Evolutionary conservation across 2,113 vertebrate species (phyloP).

Genomic region (Silurus meridionalis): DNA sequence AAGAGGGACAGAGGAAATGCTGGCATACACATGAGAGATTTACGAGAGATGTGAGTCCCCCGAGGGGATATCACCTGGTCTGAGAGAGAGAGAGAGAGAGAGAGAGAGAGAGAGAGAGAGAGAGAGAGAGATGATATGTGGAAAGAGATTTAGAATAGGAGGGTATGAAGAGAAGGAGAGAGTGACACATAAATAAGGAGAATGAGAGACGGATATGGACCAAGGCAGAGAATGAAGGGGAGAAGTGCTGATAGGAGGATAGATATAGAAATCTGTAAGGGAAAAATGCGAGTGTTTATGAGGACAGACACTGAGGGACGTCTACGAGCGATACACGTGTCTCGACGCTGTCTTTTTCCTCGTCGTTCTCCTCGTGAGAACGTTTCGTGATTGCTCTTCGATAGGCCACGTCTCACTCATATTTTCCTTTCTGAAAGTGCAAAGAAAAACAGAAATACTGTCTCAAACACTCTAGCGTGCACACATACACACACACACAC

Average conservation of each 20-base stretch:
- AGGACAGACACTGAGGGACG: constrained; percentile 18
- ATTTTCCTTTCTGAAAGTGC: constrained; percentile 14
- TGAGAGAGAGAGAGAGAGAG: background rate
- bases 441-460: constrained; percentile 5
- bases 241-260: background rate
- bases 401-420: background rate
- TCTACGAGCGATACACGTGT: constrained; percentile 16
- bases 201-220: background rate
- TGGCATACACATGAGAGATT: constrained; percentile 16
- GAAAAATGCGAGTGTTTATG: constrained; percentile 31
- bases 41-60: background rate
- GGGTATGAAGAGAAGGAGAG: background rate
- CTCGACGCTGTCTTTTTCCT: constrained; percentile 1
- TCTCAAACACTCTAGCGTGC: background rate
- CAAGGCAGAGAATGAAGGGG: background rate
- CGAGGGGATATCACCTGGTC: constrained; percentile 7
- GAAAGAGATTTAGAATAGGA: too few relatives aligned
- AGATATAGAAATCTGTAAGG: background rate
- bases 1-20: constrained; percentile 30
- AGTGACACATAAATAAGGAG: background rate
- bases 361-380: constrained; percentile 1
- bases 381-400: constrained; percentile 17
- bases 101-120: background rate
- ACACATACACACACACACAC: background rate
- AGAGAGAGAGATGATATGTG: background rate